phyloP scores from a whole-genome alignment of 2,797 vertebrate species.

The Fringilla coelebs region DNA sequence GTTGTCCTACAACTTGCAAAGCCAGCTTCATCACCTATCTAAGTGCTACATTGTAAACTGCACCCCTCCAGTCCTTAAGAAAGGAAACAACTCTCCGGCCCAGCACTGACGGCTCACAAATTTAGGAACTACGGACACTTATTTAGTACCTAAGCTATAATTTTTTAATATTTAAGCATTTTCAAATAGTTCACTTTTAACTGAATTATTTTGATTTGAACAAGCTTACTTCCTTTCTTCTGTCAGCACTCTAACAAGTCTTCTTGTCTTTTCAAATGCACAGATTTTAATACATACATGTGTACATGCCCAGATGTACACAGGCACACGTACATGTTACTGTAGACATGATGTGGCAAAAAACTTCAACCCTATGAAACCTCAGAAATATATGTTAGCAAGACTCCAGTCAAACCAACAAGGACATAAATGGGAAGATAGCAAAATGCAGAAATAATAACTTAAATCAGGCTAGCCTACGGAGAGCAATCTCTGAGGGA shows the following conservation, averaged over 20 bases:
- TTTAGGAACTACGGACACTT: not conserved
- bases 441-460: not conserved
- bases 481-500: not conserved
- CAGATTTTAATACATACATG: not conserved
- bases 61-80: not conserved
- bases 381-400: not conserved
- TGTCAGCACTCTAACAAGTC: not conserved
- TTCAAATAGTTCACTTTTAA: not conserved
- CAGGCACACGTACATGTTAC: fast-evolving
- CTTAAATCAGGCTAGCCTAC: not conserved
- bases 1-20: not conserved
- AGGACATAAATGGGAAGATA: not conserved
- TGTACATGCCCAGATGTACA: not conserved
- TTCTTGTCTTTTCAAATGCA: not conserved
- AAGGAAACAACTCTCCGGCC: not conserved
- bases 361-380: not conserved
- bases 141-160: not conserved
- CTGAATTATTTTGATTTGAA: not conserved
- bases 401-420: not conserved
- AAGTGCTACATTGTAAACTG: not conserved
- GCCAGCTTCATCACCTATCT: not conserved
- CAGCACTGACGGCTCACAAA: not conserved
- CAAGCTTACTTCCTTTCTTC: not conserved
- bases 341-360: not conserved
- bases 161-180: not conserved